Evolutionary conservation across 2,888 invertebrate species (phyloP), one percentile per base, ranked within the genome.

Genomic region (Amphipoea oculea): DNA sequence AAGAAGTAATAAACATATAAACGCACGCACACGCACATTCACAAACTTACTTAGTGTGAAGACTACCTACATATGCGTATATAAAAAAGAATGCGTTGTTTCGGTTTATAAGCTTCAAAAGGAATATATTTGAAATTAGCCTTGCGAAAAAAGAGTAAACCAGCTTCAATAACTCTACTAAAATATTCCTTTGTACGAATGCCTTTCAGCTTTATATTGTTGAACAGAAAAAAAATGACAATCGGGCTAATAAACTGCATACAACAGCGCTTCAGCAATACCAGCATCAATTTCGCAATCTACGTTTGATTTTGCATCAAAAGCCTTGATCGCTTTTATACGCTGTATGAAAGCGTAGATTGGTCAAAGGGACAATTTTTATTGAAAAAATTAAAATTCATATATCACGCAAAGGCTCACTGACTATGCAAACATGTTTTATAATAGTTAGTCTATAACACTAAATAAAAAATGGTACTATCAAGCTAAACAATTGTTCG

Each of bases 231-330:
- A 72, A 63, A 81, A 62, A 68, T 3, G 40, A 36, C 40, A 40
- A 42, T 60, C 40, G 12, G 1, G 3, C 17, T 67, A 63, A 78
- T 76, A 76, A 42, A 82, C 54, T 57, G 20, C 12, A 72, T 42
- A 75, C 40, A 76, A 65, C 66, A 78, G 4, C 60, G 57, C 36
- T 40, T 48, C 66, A 74, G 68, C 74, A 75, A 66, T 68, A 57
- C 60, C 40, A 57, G 54, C 76, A 69, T 82, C 73, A 79, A 81
- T 78, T 76, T 80, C 70, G 75, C 79, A 86, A 82, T 82, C 67
- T 76, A 76, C 68, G 68, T 81, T 86, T 88, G 86, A 86, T 88
- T 88, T 88, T 86, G 77, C 78, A 79, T 88, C 76, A 86, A 88
- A 86, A 80, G 78, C 78, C 42, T 70, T 75, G 80, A 88, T 86